Evolutionary conservation across 2,797 vertebrate genomes (phyloP), one percentile per base, ranked within the genome.

Genomic region (Rousettus madagascariensis): DNA sequence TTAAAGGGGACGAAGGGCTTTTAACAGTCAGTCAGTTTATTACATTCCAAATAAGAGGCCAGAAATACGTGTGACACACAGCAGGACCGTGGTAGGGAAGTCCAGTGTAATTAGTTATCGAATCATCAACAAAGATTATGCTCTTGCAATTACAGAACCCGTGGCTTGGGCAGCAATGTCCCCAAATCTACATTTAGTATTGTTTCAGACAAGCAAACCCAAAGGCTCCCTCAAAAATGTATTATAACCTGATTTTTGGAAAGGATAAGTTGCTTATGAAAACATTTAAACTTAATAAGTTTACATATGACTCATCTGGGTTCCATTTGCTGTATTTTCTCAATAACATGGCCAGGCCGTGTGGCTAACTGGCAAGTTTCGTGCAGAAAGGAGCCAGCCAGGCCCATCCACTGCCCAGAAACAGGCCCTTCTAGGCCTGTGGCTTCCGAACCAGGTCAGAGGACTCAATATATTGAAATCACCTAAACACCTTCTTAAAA

Each of bases 181-280:
- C 68, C 82, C 78, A 92, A 19, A n/a, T 79, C 41, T 13, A 74
- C n/a, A 74, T 30, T 86, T 59, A 38, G 33, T 82, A 83, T 77
- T 71, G 43, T 92, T 96, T 94, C 57, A 57, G 93, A 89, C 78
- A 91, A 86, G 69, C 65, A 43, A 94, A 55, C 46, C 33, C 71
- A 43, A 83, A 93, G 75, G 89, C 49, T 33, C 87, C 72, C 63
- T 90, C 74, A 20, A 13, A 92, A 94, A 87, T 95, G 59, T 83
- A 68, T 94, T 72, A 57, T 85, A 90, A 91, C 72, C 68, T 91
- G 78, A 95, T 95, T 95, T 96, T 66, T 71, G 65, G 72, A 94
- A 95, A 92, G 63, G 78, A 95, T 75, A 91, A 93, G 83, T 86
- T 75, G 85, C 63, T 96, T 92, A 95, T 89, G 55, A 94, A 95